Evolutionary conservation across 2,888 invertebrate species (phyloP), one percentile per base, ranked within the genome.

Genomic region (Nycteola revayana): DNA sequence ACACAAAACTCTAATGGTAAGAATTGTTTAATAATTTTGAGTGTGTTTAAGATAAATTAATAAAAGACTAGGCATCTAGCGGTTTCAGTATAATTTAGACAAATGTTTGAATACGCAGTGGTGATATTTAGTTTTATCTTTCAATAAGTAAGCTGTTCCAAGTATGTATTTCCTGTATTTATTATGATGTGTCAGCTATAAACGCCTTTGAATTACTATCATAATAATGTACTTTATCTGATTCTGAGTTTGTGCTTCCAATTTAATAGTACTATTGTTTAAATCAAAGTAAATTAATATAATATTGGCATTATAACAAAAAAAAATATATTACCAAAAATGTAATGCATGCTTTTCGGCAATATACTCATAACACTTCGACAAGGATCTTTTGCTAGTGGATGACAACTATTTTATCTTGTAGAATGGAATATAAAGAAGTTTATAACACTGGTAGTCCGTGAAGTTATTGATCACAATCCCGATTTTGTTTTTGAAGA

Each of bases 41-140:
- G 44, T 48, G 56, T 42, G 42, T 36, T 54, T 31, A 29, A 39
- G 28, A 31, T 42, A 49, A 40, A 40, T 49, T 44, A 36, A 48
- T 36, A 25, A 45, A 44, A 36, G 33, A 48, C 14, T 56, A 52
- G 45, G 31, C 24, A 9, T 28, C 28, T 50, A 53, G 57, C 37
- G 35, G n/a, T 42, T 52, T 42, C 28, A 38, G 40, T 32, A 24
- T 42, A 45, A 52, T 49, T 40, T 51, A 47, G 40, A 47, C 37
- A 49, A 42, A 38, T 38, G 25, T 46, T 49, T 36, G 41, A 36
- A 41, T 48, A 42, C 42, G 38, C 31, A 33, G 44, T 54, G 50
- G 44, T 53, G 42, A 50, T 57, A 46, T 28, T 36, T 57, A 44
- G 28, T 42, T 43, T 43, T 57, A 45, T 34, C 43, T 32, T 42